Percentiles rank a stretch among this genome's conserved stretches.
Evolutionary conservation across 2,113 vertebrate species (phyloP).

Genomic region (Brachyhypopomus gauderio): DNA sequence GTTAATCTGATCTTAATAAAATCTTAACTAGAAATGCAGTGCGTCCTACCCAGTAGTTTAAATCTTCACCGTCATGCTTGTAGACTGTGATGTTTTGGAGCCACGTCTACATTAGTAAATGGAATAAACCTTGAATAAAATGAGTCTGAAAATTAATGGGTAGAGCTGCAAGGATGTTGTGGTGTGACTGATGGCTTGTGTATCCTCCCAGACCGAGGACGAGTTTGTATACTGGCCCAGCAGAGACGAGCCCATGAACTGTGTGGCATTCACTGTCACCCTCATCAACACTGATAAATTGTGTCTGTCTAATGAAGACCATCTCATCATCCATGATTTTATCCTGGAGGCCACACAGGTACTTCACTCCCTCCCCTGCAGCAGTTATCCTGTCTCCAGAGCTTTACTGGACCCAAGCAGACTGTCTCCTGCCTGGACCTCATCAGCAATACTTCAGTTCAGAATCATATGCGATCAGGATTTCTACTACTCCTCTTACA

Average conservation of each 20-base stretch:
- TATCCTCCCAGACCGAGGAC: slow-evolving; percentile 86
- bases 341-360: slow-evolving; percentile 99
- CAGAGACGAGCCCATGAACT: slow-evolving; percentile 98
- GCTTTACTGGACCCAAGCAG: too few species aligned
- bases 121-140: neutral
- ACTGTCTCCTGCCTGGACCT: too few species aligned
- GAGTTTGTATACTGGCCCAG: slow-evolving; percentile 99
- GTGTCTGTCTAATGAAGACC: slow-evolving; percentile 98
- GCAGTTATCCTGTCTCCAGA: neutral
- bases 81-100: neutral
- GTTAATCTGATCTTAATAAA: too few species aligned
- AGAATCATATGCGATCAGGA: too few species aligned
- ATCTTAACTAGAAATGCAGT: too few species aligned
- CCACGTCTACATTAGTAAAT: neutral
- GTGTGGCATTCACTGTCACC: slow-evolving; percentile 97
- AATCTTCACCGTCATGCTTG: too few species aligned
- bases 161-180: neutral
- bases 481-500: too few species aligned
- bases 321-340: slow-evolving; percentile 99
- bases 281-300: slow-evolving; percentile 98
- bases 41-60: too few species aligned
- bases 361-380: slow-evolving; percentile 20
- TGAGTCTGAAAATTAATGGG: neutral
- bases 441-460: too few species aligned
- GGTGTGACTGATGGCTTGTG: slow-evolving; percentile 14